Evolutionary conservation across 2,113 vertebrate species (phyloP).

Genomic region (Leucopsar rothschildi): DNA sequence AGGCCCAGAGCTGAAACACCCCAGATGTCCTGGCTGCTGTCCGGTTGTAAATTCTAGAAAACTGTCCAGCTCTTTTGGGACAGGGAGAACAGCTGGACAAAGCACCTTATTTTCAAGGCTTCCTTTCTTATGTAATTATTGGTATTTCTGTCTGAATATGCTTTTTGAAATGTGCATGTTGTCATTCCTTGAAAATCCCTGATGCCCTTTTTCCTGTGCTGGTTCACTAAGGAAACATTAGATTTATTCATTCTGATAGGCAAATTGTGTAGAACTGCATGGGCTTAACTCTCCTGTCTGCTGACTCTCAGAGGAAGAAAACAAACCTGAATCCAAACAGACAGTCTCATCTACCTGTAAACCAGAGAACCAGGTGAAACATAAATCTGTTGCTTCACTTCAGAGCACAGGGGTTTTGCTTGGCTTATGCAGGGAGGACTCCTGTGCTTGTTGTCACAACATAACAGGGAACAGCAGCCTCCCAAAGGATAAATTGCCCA

Average conservation of each 20-base stretch:
- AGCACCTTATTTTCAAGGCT: not conserved
- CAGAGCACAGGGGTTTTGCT: not conserved
- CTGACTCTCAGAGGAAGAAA: not conserved
- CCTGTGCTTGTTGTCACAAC: not conserved
- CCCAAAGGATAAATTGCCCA: not conserved
- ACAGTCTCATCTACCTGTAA: not conserved
- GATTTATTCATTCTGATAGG: not conserved
- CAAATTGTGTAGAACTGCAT: not conserved
- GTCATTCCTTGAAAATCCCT: not conserved
- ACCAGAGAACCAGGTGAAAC: not conserved
- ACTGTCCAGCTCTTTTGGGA: not conserved
- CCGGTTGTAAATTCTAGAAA: not conserved
- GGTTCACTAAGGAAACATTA: not conserved
- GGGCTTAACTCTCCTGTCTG: not conserved
- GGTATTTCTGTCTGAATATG: not conserved
- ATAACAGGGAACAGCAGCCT: not conserved
- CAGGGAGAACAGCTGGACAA: not conserved
- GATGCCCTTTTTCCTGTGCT: not conserved
- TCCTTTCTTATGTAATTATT: not conserved
- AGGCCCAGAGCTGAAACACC: not conserved
- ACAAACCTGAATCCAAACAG: not conserved
- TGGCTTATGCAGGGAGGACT: not conserved
- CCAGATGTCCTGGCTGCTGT: not conserved
- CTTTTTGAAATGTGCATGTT: not conserved
- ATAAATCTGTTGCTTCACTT: not conserved